Evolutionary conservation across 2,888 invertebrate genomes (phyloP), one percentile per base, ranked within the genome.

Genomic region (Congeria kusceri): DNA sequence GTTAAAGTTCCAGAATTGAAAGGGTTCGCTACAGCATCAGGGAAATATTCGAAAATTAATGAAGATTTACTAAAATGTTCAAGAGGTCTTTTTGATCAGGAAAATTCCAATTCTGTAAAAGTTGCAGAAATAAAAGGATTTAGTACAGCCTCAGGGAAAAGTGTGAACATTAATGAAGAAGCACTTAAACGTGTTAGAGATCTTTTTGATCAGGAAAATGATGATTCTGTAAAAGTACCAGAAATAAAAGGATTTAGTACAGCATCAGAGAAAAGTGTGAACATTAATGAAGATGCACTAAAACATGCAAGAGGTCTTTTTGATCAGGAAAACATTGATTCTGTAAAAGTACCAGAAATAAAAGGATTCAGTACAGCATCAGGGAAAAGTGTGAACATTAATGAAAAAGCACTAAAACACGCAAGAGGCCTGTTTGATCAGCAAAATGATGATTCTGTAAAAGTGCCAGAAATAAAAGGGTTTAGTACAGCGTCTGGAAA

Each of bases 231-330:
- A 1, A 81, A 47, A 23, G 53, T 7, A n/a, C 3, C 18, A 1
- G n/a, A 49, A 7, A 62, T 49, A 15, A 9, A 11, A 28, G 67
- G 65, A n/a, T 88, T 88, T 71, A 71, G 79, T 49, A 86, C 84
- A 73, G 87, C 87, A 46, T 79, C 81, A n/a, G 88, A 85, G 23
- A 84, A 75, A 63, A 66, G 64, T 56, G 70, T 86, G 0, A 29
- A 27, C n/a, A 56, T 86, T 9, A 77, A 75, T n/a, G 68, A 71
- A 1, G 29, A 74, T n/a, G 74, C 82, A 7, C 63, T 84, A 29
- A 29, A 65, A 29, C 62, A 70, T 58, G 77, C 81, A 20, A 77
- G 28, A 47, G 53, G 47, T 65, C 49, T 59, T 20, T 56, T 20
- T 1, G 15, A 39, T 15, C 9, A 39, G 39, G 39, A 39, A 7